Percentiles rank a stretch among this genome's conserved stretches.
Evolutionary conservation across 2,113 vertebrate species (phyloP).

Genomic region (Chrysochloris asiatica): DNA sequence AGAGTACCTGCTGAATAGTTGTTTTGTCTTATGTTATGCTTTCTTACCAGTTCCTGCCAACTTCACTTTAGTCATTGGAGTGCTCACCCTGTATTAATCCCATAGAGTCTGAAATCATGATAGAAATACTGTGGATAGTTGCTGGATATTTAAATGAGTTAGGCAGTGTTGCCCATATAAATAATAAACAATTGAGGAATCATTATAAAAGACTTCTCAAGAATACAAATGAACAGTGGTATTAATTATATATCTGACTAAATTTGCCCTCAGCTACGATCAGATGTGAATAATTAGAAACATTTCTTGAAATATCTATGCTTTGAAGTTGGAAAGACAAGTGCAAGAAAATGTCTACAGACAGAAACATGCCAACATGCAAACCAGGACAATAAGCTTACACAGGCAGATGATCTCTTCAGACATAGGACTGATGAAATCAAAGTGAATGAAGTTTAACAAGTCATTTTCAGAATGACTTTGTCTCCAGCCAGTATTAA

Average conservation of each 20-base stretch:
- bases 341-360: background rate
- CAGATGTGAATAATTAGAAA: constrained; percentile 14
- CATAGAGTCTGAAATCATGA: background rate
- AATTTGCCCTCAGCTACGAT: constrained; percentile 21
- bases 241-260: constrained; percentile 36
- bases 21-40: too few relatives aligned
- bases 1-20: too few relatives aligned
- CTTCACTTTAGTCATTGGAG: background rate
- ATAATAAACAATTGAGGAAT: constrained; percentile 24
- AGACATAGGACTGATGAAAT: background rate
- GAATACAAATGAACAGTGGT: background rate
- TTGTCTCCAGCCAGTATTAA: background rate
- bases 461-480: constrained; percentile 9
- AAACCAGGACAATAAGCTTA: background rate
- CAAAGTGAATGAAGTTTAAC: background rate
- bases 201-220: background rate
- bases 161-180: background rate
- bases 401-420: background rate
- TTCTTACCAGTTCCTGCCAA: background rate
- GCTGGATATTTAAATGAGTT: background rate
- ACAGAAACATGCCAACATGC: background rate
- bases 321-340: constrained; percentile 8
- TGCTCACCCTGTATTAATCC: background rate
- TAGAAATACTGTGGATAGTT: background rate
- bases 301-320: background rate